Base-by-base conservation (phyloP, 2,888 invertebrate species). In the Emmelina monodactyla region DNA sequence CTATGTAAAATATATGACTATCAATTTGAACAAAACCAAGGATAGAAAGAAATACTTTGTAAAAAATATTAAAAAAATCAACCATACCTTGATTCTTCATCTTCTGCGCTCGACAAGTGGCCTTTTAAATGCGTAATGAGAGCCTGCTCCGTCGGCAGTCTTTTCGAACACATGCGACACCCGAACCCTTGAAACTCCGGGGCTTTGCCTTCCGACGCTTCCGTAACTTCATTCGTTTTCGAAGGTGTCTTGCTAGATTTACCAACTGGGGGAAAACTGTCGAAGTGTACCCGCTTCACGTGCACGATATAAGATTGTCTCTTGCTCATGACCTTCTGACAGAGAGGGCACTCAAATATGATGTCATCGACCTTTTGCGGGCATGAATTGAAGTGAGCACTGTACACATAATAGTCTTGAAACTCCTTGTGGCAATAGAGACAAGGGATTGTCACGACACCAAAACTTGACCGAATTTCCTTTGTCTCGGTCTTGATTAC, bases 51-150 rank as follows among this genome's bases (percentile, higher is more conserved):
- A n/a, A n/a, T n/a, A n/a, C n/a, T n/a, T n/a, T n/a, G n/a, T n/a
- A n/a, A n/a, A n/a, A n/a, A n/a, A n/a, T n/a, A n/a, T n/a, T n/a
- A n/a, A n/a, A n/a, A 14, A 15, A 25, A 19, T 6, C 9, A 19
- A 19, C 12, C 22, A 11, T 59, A 75, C 72, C 69, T 61, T 15
- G 65, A 66, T 12, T 65, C 63, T 3, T 62, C 64, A 15, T 37
- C 52, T 3, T 34, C 69, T 4, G 61, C 57, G 34, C 67, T 62
- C 2, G 73, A 60, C 56, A 80, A 67, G 40, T 82, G 81, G 10
- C 62, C 63, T 1, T 76, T 69, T 13, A 81, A 47, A 41, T 81
- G 81, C 35, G 53, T 57, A 34, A 80, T 69, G 12, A 82, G 59
- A 37, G 50, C 43, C 7, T 64, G 68, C 40, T 80, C 76, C 3